phyloP scores from a whole-genome alignment of 2,888 invertebrate species.

The Heliconius aoede region DNA sequence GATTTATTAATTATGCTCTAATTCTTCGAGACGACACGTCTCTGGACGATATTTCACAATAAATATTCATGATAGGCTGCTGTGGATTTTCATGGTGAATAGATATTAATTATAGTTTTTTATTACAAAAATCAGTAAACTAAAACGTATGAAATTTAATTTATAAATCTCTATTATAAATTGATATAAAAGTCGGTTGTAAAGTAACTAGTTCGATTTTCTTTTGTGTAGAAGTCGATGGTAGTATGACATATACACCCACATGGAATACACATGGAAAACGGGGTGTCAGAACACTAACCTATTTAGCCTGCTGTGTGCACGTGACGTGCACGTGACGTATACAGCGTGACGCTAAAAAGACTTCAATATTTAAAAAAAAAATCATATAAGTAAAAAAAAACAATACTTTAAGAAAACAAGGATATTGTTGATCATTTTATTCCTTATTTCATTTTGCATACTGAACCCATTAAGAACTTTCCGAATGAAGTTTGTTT shows the following conservation, averaged over 20 bases:
- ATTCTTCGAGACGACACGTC: conserved; percentile 31
- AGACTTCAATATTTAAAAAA: no score
- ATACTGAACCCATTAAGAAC: conserved; percentile 13
- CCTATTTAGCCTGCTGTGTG: no score
- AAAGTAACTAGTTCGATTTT: background rate
- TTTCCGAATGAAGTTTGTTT: conserved; percentile 2
- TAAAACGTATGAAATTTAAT: conserved; percentile 5
- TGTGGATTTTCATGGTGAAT: conserved; percentile 23
- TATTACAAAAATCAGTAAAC: background rate
- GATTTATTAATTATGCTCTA: conserved; percentile 37
- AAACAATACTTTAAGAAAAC: background rate
- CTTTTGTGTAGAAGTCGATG: background rate
- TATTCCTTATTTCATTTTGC: conserved; percentile 4
- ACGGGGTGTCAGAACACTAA: no score
- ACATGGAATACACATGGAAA: no score
- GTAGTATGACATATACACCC: no score
- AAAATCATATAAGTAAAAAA: no score
- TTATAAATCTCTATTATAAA: background rate
- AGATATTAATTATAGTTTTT: conserved; percentile 10
- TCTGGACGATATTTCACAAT: conserved; percentile 30
- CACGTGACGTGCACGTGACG: no score
- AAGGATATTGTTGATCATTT: conserved; percentile 7
- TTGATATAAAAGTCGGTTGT: background rate
- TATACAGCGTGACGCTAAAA: no score
- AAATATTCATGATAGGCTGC: conserved; percentile 39